phyloP scores from a whole-genome alignment of 2,797 vertebrate genomes.

The Epinephelus awoara region DNA sequence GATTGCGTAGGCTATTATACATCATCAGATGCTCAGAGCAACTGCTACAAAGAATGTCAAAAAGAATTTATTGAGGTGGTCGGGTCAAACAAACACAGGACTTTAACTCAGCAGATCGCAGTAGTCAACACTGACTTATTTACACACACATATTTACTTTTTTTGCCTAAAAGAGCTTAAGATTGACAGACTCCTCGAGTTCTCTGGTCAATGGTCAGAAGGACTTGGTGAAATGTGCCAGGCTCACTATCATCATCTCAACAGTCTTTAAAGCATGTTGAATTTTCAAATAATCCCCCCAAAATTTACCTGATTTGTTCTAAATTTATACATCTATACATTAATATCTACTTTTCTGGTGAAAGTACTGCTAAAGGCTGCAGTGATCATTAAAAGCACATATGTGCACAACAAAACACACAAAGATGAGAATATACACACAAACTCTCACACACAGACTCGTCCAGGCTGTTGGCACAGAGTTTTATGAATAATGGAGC shows the following conservation, averaged over 20 bases:
- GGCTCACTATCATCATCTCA: not conserved
- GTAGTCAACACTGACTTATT: too few species aligned
- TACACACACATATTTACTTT: too few species aligned
- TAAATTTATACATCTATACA: not conserved
- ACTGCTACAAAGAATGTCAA: too few species aligned
- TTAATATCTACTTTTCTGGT: not conserved
- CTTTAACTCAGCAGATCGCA: too few species aligned
- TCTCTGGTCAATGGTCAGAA: too few species aligned
- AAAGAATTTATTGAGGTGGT: too few species aligned
- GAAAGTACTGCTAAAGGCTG: not conserved
- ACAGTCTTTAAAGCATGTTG: not conserved
- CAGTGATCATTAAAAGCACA: conserved; percentile 25
- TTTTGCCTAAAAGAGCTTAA: not conserved
- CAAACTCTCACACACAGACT: conserved; percentile 19
- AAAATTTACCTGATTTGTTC: not conserved
- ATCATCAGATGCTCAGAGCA: too few species aligned
- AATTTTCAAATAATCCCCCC: too few species aligned
- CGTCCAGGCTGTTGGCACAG: conserved; percentile 56
- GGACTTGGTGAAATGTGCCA: too few species aligned
- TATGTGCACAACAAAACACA: conserved; percentile 17
- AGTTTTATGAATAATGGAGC: conserved; percentile 78
- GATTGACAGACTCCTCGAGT: not conserved
- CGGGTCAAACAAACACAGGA: too few species aligned
- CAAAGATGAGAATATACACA: conserved; percentile 33
- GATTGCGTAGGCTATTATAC: too few species aligned